Evolutionary conservation across 2,113 vertebrate genomes (phyloP), one percentile per base, ranked within the genome.

Genomic region (Rutilus rutilus): DNA sequence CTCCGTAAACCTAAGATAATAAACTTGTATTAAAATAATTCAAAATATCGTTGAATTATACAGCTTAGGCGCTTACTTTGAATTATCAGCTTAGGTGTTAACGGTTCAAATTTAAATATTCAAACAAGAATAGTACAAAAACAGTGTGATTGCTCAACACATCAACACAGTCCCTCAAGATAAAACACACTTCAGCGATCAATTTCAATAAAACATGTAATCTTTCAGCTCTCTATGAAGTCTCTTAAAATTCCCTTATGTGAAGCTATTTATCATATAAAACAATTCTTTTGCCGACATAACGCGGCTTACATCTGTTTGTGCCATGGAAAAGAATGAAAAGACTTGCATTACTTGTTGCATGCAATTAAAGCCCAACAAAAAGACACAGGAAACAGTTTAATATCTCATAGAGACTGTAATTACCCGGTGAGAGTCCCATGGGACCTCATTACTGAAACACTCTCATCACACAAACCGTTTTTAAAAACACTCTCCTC

Each of bases 381-480:
- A 94, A 94, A 96, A 95, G 94, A 90, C 91, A 95, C 92, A 90
- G 64, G 87, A 89, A 92, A 95, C 94, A 95, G 95, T 95, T 96
- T 96, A 95, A 95, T 94, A 96, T 96, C 95, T 96, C 95, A 93
- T 92, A 93, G 92, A 94, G 91, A 71, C 91, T 88, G 89, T 92
- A 95, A 96, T 95, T 96, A 96, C 96, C 95, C 95, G 93, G 94
- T 95, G 96, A 95, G 86, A 62, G 93, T 97, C 97, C 96, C 97
- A 90, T 59, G 96, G 95, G 97, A 97, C 91, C 97, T 97, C 94
- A 98, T 97, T 97, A 98, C 89, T 86, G 94, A 90, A 93, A 94
- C 94, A 91, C 94, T 93, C 94, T 94, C 95, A 94, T 96, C 94
- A 93, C 93, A 94, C 92, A 82, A 90, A 93, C 92, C 93, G 93